A percentile compares a stretch with the other conserved stretches of the same genome.
Conservation (phyloP, 2,797 vertebrate genomes). For the Crocidura indochinensis region DNA sequence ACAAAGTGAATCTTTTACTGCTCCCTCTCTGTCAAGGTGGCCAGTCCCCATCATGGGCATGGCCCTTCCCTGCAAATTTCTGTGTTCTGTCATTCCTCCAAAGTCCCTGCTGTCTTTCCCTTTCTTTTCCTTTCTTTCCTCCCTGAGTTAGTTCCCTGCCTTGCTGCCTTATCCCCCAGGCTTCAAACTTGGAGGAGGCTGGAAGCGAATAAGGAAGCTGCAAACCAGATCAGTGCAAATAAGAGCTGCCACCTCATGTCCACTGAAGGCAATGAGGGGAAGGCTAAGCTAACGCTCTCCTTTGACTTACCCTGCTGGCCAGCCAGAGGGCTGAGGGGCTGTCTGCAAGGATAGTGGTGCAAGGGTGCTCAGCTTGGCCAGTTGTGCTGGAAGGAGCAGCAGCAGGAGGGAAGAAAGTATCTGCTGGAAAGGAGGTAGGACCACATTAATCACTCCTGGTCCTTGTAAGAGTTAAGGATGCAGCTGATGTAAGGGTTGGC, state of each 20-base stretch:
- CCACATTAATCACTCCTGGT: slow-evolving; percentile 89
- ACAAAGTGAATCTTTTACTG: neutral
- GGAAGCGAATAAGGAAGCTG: neutral
- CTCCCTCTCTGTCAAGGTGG: accelerated
- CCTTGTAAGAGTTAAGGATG: slow-evolving; percentile 84
- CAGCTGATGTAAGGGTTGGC: slow-evolving; percentile 87
- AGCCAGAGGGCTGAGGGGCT: slow-evolving; percentile 80
- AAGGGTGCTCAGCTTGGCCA: slow-evolving; percentile 81
- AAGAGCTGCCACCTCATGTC: slow-evolving; percentile 77
- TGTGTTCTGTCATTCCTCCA: neutral
- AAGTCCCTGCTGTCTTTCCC: neutral
- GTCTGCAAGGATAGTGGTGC: slow-evolving; percentile 70
- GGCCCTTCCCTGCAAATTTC: neutral
- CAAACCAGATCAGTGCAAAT: slow-evolving; percentile 73
- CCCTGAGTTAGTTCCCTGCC: neutral
- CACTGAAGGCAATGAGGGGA: slow-evolving; percentile 86
- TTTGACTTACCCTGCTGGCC: slow-evolving; percentile 85
- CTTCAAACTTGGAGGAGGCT: slow-evolving; percentile 73
- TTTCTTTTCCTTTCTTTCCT: too few relatives aligned
- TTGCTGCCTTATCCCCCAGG: slow-evolving; percentile 45
- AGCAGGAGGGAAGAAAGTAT: slow-evolving; percentile 88
- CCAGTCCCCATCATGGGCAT: neutral
- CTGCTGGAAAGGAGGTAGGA: slow-evolving; percentile 85
- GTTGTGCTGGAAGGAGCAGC: slow-evolving; percentile 80
- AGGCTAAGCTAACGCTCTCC: slow-evolving; percentile 80